phyloP scores from a whole-genome alignment of 2,888 invertebrate species.

The Dysmachus trigonus region DNA sequence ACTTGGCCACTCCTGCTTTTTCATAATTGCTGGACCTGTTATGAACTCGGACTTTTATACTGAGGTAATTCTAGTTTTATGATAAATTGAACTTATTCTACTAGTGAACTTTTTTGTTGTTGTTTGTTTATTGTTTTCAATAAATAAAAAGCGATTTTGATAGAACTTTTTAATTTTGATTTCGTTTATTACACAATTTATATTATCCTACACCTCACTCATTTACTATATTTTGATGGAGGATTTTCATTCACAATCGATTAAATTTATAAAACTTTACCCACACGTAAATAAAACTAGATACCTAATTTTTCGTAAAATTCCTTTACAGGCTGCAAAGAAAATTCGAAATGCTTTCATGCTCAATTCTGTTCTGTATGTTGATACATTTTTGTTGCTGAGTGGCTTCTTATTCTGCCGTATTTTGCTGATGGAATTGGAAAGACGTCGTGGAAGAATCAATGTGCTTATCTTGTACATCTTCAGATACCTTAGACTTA shows the following conservation, averaged over 20 bases:
- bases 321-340: conserved; percentile 66
- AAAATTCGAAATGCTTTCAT: conserved; percentile 71
- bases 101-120: too few relatives aligned
- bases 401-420: conserved; percentile 77
- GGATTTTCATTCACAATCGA: too few relatives aligned
- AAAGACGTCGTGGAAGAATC: conserved; percentile 71
- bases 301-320: not conserved
- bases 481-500: conserved; percentile 76
- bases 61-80: conserved; percentile 50
- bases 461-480: conserved; percentile 72
- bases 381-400: conserved; percentile 77
- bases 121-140: too few relatives aligned
- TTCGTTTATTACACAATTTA: too few relatives aligned
- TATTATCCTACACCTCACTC: too few relatives aligned
- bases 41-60: conserved; percentile 70
- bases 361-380: conserved; percentile 74
- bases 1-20: conserved; percentile 73
- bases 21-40: conserved; percentile 74
- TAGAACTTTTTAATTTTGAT: too few relatives aligned
- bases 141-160: too few relatives aligned
- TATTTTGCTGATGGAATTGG: conserved; percentile 73
- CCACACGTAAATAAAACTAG: not conserved
- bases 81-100: too few relatives aligned
- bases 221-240: too few relatives aligned
- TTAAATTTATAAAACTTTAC: too few relatives aligned